These are phyloP conservation scores for Hemiscyllium ocellatum DNA, from an alignment of 2,113 vertebrate species.

Conservation along the genomic window DNA sequence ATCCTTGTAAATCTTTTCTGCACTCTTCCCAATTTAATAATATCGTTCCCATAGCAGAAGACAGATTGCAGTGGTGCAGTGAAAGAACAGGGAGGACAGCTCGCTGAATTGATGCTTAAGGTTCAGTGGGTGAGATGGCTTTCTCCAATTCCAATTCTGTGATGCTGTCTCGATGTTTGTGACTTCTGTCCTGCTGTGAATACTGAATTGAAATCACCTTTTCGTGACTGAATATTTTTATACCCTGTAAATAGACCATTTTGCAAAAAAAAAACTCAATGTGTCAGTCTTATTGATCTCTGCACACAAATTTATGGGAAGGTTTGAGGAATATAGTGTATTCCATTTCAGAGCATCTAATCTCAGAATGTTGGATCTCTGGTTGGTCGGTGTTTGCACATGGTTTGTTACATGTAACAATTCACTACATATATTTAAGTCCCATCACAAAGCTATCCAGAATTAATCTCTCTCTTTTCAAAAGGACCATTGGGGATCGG, in stretches of 20 bases:
- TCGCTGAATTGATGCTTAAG: background rate
- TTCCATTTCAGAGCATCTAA: background rate
- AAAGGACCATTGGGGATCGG: slow-evolving; percentile 86
- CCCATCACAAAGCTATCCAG: background rate
- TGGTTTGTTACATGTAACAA: background rate
- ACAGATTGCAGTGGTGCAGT: background rate
- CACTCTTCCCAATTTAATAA: too few relatives aligned
- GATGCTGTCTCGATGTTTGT: background rate
- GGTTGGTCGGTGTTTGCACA: background rate
- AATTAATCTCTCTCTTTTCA: background rate
- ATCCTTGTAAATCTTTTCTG: too few relatives aligned
- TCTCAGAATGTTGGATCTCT: too few relatives aligned
- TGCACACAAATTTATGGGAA: background rate
- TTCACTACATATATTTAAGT: background rate
- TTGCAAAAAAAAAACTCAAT: background rate
- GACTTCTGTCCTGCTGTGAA: background rate
- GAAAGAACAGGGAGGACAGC: background rate
- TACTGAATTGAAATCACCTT: background rate
- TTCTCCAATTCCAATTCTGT: background rate
- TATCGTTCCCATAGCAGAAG: background rate
- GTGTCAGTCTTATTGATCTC: background rate
- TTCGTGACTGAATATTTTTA: background rate
- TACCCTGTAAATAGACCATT: background rate
- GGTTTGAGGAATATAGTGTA: background rate
- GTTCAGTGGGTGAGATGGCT: too few relatives aligned